Evolutionary conservation across 1,140 invertebrate species (phyloP).

Genomic region (Propsilocerus akamusi): DNA sequence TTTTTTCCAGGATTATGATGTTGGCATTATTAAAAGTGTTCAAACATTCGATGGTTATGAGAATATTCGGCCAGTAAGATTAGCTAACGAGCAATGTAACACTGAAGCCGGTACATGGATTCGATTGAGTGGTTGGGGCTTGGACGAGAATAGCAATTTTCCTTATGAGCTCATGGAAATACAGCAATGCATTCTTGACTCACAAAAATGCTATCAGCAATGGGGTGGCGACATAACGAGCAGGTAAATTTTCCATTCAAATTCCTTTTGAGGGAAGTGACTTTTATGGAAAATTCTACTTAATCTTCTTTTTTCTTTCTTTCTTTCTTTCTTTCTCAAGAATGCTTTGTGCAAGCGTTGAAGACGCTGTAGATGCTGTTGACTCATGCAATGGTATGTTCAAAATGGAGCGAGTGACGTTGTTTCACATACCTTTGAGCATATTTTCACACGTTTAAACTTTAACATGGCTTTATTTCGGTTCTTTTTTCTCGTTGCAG

Average conservation of each 20-base stretch:
- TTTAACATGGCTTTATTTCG: background rate
- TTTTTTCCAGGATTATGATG: slow-evolving; percentile 1
- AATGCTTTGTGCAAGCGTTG: background rate
- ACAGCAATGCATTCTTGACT: background rate
- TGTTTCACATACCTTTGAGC: too few species aligned
- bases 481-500: background rate
- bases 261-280: too few species aligned
- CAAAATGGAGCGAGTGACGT: background rate
- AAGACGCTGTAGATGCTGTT: background rate
- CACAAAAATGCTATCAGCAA: background rate
- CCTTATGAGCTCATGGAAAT: background rate
- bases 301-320: too few species aligned
- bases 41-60: background rate
- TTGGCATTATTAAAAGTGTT: background rate
- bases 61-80: background rate
- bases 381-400: background rate
- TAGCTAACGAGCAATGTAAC: background rate
- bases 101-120: background rate
- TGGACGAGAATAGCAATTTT: background rate
- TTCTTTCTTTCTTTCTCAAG: too few species aligned
- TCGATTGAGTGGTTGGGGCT: background rate
- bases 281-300: too few species aligned
- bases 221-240: background rate
- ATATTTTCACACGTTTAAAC: too few species aligned
- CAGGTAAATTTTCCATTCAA: too few species aligned